Evolutionary conservation across 2,888 invertebrate species (phyloP).

Genomic region (Diogma glabrata): DNA sequence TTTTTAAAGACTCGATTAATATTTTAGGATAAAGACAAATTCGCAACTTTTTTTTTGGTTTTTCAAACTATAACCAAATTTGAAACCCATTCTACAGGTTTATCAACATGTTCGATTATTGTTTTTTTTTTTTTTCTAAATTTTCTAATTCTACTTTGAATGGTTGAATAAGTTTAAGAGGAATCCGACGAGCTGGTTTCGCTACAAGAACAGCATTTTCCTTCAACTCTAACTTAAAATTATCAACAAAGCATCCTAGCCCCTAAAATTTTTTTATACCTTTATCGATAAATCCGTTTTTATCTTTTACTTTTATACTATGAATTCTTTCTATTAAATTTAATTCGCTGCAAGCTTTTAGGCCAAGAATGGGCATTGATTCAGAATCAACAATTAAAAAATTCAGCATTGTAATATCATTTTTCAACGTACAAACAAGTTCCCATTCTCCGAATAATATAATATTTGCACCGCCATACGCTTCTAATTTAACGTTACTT

Average conservation of each 20-base stretch:
- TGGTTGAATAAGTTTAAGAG: not conserved
- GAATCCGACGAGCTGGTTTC: slow-evolving; percentile 10
- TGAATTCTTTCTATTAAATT: not conserved
- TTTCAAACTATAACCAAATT: no score
- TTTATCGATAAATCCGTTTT: not conserved
- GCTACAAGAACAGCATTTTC: not conserved
- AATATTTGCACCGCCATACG: not conserved
- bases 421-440: not conserved
- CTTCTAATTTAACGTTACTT: not conserved
- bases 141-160: slow-evolving; percentile 6
- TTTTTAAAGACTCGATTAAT: slow-evolving; percentile 12
- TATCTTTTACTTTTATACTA: not conserved
- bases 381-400: slow-evolving; percentile 6
- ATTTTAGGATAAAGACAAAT: slow-evolving; percentile 11
- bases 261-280: slow-evolving; percentile 7
- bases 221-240: slow-evolving; percentile 9
- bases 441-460: no score
- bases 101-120: slow-evolving; percentile 6
- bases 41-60: no score
- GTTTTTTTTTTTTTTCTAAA: not conserved
- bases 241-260: slow-evolving; percentile 4
- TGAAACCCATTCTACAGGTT: slow-evolving; percentile 13
- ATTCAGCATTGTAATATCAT: not conserved
- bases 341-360: no score
- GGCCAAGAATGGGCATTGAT: slow-evolving; percentile 9